Conservation (phyloP, 2,113 vertebrate species). For the Rhinopomastus cyanomelas region DNA sequence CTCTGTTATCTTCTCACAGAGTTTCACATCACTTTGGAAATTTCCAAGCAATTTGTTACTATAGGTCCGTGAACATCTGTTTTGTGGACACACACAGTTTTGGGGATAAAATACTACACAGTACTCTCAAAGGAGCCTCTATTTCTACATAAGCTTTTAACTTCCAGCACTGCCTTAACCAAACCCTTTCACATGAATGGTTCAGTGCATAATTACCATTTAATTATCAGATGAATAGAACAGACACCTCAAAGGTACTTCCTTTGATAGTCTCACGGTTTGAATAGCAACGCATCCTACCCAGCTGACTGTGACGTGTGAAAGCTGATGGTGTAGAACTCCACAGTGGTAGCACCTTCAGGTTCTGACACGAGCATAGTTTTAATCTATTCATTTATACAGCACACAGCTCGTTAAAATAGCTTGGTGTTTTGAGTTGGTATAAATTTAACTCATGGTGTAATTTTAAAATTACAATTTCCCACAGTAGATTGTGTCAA, state of each 20-base stretch:
- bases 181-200: neutral
- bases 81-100: neutral
- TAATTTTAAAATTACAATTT: conserved; percentile 30
- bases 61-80: neutral
- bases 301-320: neutral
- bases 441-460: conserved; percentile 47
- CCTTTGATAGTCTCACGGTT: conserved; percentile 18
- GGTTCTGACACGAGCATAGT: conserved; percentile 40
- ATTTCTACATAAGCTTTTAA: neutral
- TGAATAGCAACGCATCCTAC: neutral
- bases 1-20: neutral
- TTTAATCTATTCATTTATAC: conserved; percentile 62
- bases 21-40: neutral
- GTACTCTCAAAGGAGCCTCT: neutral
- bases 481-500: neutral
- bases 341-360: conserved; percentile 38
- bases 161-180: neutral
- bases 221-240: conserved; percentile 25
- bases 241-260: conserved; percentile 23
- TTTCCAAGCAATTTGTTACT: neutral
- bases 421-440: neutral
- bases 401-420: conserved; percentile 14
- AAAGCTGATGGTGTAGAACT: conserved; percentile 42
- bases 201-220: conserved; percentile 24
- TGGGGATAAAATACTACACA: neutral